Base-by-base conservation (phyloP, 2,797 vertebrate genomes). In the Neopelma chrysocephalum region DNA sequence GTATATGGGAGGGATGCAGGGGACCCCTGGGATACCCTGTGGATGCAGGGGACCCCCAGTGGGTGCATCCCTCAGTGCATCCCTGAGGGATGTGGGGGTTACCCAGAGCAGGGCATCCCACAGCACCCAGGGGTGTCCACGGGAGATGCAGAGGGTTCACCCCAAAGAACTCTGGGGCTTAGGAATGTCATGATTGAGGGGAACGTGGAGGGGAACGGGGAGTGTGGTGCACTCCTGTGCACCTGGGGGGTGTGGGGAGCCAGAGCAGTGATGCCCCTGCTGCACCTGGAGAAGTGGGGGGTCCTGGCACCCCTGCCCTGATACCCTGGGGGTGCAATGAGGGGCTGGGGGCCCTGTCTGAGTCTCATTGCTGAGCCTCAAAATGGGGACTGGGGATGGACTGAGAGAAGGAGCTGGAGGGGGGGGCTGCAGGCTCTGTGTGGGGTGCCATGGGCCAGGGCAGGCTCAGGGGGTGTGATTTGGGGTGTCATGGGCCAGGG, bases 181-280 rank as follows among this genome's bases (percentile, higher is more conserved):
- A 0, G 6, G 43, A 78, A 53, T 2, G 1, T 45, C 11, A 2
- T 23, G 57, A 17, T 9, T 2, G 1, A 15, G 34, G 38, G 48
- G 27, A 38, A 19, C 3, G 3, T 26, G 48, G 43, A 20, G 12
- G 25, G 69, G 10, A n/a, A 8, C 21, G 79, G 17, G 42, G 42
- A 9, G 31, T 53, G 15, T 15, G 43, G 3, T 0, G 15, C n/a
- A 32, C 11, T 47, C 43, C 42, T 1, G 20, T 19, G 27, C 8
- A 1, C 7, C 0, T 15, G 48, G 31, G 56, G 60, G 5, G 15
- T 9, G n/a, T 13, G 53, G 64, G 47, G 7, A 23, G 22, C 20
- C 9, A 1, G 12, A 7, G 65, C 20, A 36, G 34, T 4, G 6
- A 11, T 60, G 64, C 32, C 38, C 27, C 34, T 32, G 25, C 38